These are phyloP conservation scores for Bostrychus sinensis DNA, from an alignment of 2,113 vertebrate species.

Conservation along the genomic window DNA sequence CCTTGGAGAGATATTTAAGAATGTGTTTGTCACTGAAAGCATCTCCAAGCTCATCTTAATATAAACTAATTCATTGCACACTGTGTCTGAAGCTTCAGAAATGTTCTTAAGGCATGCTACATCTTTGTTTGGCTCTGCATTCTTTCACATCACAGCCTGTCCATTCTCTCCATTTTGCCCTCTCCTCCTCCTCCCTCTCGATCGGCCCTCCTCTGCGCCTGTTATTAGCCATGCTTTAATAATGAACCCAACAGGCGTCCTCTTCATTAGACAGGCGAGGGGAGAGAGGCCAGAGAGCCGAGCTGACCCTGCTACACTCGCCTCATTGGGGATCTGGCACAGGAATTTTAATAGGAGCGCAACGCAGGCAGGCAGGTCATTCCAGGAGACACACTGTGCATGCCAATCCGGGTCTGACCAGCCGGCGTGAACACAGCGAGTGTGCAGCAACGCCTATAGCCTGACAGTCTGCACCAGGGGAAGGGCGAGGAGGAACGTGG, in stretches of 20 bases:
- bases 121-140: constrained; percentile 19
- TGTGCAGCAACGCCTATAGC: constrained; percentile 41
- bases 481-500: constrained; percentile 33
- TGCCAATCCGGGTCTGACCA: constrained; percentile 73
- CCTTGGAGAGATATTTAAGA: background rate
- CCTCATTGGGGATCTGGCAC: constrained; percentile 74
- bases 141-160: background rate
- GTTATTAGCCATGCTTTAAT: constrained; percentile 75
- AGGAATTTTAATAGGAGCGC: constrained; percentile 77
- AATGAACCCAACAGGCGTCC: constrained; percentile 74
- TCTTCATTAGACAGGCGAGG: constrained; percentile 73
- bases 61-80: background rate
- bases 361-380: constrained; percentile 69
- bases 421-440: constrained; percentile 58
- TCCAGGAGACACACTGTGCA: constrained; percentile 64
- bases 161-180: constrained; percentile 22
- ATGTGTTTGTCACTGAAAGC: background rate
- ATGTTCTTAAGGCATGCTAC: background rate
- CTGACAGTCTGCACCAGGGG: constrained; percentile 56
- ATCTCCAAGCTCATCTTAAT: background rate
- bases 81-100: background rate
- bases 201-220: constrained; percentile 45
- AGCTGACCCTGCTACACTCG: constrained; percentile 68
- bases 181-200: constrained; percentile 21
- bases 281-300: constrained; percentile 64